These are phyloP conservation scores for Trichacis sp. DNA, from an alignment of 2,888 invertebrate genomes.

Conservation along the genomic window DNA sequence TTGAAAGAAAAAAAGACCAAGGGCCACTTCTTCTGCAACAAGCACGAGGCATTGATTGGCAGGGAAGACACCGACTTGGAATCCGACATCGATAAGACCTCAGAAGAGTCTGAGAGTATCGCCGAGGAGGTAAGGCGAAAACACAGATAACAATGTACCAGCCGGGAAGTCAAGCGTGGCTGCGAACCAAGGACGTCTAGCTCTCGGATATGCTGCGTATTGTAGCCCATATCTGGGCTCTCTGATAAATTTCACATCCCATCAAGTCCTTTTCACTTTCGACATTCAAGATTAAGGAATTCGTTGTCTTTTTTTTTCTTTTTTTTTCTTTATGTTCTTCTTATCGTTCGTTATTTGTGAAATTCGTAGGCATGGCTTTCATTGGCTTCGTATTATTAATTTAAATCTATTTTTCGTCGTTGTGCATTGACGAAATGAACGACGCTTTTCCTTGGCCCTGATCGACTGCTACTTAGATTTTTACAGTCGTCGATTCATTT, in stretches of 20 bases:
- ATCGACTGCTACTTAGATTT: background rate
- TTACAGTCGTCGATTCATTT: background rate
- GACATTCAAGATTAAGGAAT: background rate
- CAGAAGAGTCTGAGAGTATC: constrained; percentile 41
- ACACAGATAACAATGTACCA: constrained; percentile 10
- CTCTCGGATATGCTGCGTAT: constrained; percentile 5
- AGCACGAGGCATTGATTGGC: constrained; percentile 48
- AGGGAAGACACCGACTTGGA: constrained; percentile 52
- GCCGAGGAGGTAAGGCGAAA: constrained; percentile 63
- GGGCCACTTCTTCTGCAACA: constrained; percentile 52
- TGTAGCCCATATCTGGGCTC: background rate
- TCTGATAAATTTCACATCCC: background rate
- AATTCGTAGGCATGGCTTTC: background rate
- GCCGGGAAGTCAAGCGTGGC: background rate
- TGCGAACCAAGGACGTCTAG: background rate
- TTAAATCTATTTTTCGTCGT: background rate
- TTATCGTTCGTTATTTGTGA: background rate
- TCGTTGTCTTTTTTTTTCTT: background rate
- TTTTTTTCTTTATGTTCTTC: too few relatives aligned
- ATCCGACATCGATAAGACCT: background rate
- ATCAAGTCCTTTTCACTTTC: background rate
- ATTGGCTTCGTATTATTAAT: background rate
- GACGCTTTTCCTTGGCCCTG: background rate
- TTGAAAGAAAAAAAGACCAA: constrained; percentile 54
- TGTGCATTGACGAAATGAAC: constrained; percentile 6